Evolutionary conservation across 2,113 vertebrate genomes (phyloP).

Genomic region (Chamaetylas fuelleborni): DNA sequence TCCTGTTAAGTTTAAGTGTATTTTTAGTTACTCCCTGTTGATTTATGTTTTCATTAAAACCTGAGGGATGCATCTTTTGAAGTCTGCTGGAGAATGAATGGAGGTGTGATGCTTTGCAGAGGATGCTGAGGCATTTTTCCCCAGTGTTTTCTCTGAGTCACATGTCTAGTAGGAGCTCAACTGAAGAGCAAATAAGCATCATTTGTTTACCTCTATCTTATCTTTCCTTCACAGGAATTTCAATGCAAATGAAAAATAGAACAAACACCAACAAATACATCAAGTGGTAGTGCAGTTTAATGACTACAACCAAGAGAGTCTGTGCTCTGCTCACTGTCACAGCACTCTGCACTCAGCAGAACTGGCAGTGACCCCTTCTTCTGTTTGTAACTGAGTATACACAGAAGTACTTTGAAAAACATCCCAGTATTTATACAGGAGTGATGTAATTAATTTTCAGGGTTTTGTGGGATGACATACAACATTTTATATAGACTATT

Average conservation of each 20-base stretch:
- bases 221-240: constrained; percentile 67
- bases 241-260: constrained; percentile 70
- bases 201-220: constrained; percentile 70
- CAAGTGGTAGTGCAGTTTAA: constrained; percentile 26
- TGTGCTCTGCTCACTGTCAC: constrained; percentile 54
- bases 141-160: neutral
- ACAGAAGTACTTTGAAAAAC: constrained; percentile 29
- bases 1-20: constrained; percentile 31
- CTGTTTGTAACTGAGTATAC: constrained; percentile 25
- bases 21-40: constrained; percentile 60
- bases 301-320: constrained; percentile 36
- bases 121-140: neutral
- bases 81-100: constrained; percentile 32
- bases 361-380: neutral
- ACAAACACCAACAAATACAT: constrained; percentile 56
- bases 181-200: constrained; percentile 56
- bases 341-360: constrained; percentile 27
- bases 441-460: constrained; percentile 19
- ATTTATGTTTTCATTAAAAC: constrained; percentile 71
- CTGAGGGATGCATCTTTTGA: constrained; percentile 18
- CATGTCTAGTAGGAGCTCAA: constrained; percentile 49
- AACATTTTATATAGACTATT: constrained; percentile 27
- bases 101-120: constrained; percentile 1
- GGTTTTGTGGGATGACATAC: neutral
- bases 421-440: constrained; percentile 28